A percentile compares a stretch with the other conserved stretches of the same genome.
phyloP scores from a whole-genome alignment of 2,888 invertebrate genomes.

The Archips crataeganus region DNA sequence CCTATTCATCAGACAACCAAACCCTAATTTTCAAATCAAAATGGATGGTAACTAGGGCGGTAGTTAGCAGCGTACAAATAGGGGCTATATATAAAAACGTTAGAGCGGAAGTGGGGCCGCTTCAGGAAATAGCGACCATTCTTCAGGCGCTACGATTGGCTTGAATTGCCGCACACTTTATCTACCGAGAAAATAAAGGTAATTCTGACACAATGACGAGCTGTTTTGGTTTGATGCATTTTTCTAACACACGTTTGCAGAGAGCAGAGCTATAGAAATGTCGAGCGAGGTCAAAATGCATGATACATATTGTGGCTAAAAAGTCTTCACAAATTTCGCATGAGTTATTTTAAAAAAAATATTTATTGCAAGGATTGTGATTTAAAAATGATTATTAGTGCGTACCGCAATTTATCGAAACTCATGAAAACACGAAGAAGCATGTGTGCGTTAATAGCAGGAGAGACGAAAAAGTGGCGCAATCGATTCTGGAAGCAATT shows the following conservation, averaged over 20 bases:
- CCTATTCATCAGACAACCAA: not conserved
- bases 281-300: too few species aligned
- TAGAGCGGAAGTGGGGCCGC: slow-evolving; percentile 68
- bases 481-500: too few species aligned
- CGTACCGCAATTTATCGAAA: too few species aligned
- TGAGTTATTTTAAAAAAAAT: too few species aligned
- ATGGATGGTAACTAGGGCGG: slow-evolving; percentile 42
- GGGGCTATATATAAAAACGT: slow-evolving; percentile 65
- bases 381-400: too few species aligned
- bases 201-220: not conserved
- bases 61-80: slow-evolving; percentile 61
- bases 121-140: slow-evolving; percentile 74
- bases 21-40: slow-evolving; percentile 38
- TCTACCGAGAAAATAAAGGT: slow-evolving; percentile 45
- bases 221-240: not conserved
- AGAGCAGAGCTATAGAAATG: too few species aligned
- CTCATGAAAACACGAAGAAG: too few species aligned
- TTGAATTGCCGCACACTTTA: slow-evolving; percentile 55
- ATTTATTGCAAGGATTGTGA: too few species aligned
- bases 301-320: too few species aligned
- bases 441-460: too few species aligned
- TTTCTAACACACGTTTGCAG: not conserved
- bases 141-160: slow-evolving; percentile 67
- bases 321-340: too few species aligned
- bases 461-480: too few species aligned